phyloP scores from a whole-genome alignment of 2,888 invertebrate genomes.

The Meandrusa payeni region DNA sequence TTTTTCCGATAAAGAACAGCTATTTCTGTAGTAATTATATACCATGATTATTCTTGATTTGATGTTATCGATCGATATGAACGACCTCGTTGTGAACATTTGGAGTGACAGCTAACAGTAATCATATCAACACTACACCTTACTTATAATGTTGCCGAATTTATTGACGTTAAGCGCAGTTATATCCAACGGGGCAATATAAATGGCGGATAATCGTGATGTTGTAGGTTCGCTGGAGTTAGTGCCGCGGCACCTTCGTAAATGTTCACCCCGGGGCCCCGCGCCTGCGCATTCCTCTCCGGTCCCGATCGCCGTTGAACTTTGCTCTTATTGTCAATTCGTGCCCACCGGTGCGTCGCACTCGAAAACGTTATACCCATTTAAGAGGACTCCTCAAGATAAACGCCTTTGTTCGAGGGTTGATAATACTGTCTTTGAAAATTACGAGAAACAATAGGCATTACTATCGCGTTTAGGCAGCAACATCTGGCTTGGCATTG shows the following conservation, averaged over 20 bases:
- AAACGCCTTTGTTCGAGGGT: conserved; percentile 52
- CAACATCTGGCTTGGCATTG: conserved; percentile 7
- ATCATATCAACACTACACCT: conserved; percentile 6
- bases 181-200: conserved; percentile 63
- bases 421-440: conserved; percentile 43
- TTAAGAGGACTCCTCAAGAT: conserved; percentile 52
- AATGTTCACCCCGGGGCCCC: conserved; percentile 47
- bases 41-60: no score
- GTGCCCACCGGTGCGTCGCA: conserved; percentile 69
- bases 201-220: conserved; percentile 72
- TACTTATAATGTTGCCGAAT: conserved; percentile 4
- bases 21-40: no score
- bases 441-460: conserved; percentile 37
- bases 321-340: conserved; percentile 80
- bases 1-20: no score
- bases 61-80: no score
- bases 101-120: conserved; percentile 13
- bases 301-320: conserved; percentile 77
- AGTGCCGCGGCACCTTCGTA: conserved; percentile 45
- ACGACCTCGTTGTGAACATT: no score
- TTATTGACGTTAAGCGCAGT: conserved; percentile 38
- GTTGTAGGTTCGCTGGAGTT: conserved; percentile 51
- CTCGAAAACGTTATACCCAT: conserved; percentile 57
- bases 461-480: conserved; percentile 21
- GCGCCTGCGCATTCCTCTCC: conserved; percentile 69